phyloP scores from a whole-genome alignment of 2,113 vertebrate species.

The Anguilla japonica region DNA sequence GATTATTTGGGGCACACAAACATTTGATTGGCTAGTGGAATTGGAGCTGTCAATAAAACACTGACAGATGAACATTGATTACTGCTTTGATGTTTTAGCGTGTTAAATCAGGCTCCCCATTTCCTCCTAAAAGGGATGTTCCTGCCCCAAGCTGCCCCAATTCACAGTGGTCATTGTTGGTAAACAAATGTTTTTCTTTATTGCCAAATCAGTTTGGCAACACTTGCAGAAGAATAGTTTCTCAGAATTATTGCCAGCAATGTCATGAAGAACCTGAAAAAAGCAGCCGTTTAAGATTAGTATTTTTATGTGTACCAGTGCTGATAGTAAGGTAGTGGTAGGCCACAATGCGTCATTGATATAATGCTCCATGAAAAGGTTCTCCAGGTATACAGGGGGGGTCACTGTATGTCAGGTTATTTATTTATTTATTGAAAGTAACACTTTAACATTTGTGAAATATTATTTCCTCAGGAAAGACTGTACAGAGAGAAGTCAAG shows the following conservation, averaged over 20 bases:
- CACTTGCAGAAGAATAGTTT: background rate
- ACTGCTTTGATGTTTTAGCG: no score
- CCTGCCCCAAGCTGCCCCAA: no score
- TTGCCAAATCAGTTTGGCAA: background rate
- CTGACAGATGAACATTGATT: no score
- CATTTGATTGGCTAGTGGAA: no score
- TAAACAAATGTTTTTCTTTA: background rate
- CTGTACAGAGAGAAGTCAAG: no score
- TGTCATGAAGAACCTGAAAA: constrained; percentile 2
- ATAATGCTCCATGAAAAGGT: background rate
- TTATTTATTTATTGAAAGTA: no score
- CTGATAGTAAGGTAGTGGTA: background rate
- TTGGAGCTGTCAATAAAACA: no score
- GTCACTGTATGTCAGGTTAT: no score
- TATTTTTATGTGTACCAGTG: background rate
- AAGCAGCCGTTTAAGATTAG: constrained; percentile 9
- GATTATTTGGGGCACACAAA: no score
- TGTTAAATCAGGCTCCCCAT: no score
- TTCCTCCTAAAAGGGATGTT: no score
- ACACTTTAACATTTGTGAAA: background rate
- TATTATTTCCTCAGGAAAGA: background rate
- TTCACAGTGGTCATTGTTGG: constrained; percentile 2
- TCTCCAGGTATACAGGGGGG: background rate
- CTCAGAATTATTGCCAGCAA: constrained; percentile 17
- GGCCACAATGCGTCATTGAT: background rate